A percentile compares a stretch with the other conserved stretches of the same genome.
Evolutionary conservation across 2,797 vertebrate species (phyloP).

Genomic region (Cyclopterus lumpus): DNA sequence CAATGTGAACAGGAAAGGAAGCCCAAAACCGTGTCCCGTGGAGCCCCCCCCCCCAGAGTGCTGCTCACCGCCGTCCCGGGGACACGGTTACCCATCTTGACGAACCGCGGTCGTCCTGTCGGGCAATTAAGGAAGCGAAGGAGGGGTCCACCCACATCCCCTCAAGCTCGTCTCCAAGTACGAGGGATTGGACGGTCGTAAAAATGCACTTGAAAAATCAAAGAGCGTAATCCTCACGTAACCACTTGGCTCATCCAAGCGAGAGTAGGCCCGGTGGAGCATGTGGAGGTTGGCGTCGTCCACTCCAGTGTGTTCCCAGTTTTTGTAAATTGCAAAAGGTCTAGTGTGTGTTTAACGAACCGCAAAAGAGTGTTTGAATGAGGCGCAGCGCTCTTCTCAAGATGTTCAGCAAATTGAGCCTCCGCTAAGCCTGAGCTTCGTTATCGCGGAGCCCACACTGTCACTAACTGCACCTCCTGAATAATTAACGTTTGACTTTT

Average conservation of each 20-base stretch:
- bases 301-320: neutral
- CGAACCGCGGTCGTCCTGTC: neutral
- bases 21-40: neutral
- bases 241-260: conserved; percentile 5
- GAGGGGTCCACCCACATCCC: neutral
- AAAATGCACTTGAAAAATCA: neutral
- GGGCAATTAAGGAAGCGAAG: neutral
- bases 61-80: neutral
- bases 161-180: neutral
- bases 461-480: neutral
- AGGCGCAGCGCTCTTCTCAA: conserved; percentile 1
- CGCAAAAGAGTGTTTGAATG: neutral
- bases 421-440: neutral
- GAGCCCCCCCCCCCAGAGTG: neutral
- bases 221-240: neutral
- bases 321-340: neutral
- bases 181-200: neutral
- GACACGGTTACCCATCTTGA: neutral
- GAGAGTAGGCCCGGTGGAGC: neutral
- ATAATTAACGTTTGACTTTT: neutral
- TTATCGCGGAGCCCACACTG: neutral
- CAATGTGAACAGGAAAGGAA: neutral
- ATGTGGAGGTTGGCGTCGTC: neutral
- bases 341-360: neutral
- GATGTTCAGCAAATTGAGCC: neutral